These are phyloP conservation scores for Metellina segmentata DNA, from an alignment of 2,888 invertebrate genomes.

Conservation along the genomic window DNA sequence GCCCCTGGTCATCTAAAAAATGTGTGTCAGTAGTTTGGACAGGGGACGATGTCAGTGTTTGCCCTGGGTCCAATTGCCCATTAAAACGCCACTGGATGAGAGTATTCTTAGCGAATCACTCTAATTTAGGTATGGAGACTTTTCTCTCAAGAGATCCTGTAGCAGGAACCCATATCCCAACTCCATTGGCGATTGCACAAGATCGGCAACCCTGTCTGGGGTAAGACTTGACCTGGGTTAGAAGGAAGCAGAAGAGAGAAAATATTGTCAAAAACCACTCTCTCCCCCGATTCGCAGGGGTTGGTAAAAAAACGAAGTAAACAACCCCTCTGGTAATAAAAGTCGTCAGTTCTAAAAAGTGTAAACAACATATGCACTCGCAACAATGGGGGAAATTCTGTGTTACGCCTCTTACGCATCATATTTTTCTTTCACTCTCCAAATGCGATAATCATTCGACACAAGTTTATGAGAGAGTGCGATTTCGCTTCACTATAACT, in stretches of 20 bases:
- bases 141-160: conserved; percentile 42
- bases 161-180: too few species aligned
- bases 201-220: not conserved
- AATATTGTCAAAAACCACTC: conserved; percentile 69
- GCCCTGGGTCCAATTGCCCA: too few species aligned
- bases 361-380: conserved; percentile 75
- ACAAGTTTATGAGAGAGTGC: conserved; percentile 32
- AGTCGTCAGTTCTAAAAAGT: conserved; percentile 52
- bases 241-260: conserved; percentile 37
- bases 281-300: conserved; percentile 59
- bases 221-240: conserved; percentile 61
- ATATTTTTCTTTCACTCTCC: conserved; percentile 27
- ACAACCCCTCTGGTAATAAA: conserved; percentile 62
- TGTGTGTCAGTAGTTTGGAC: too few species aligned
- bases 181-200: too few species aligned
- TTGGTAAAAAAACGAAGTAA: conserved; percentile 61
- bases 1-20: too few species aligned
- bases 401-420: conserved; percentile 39
- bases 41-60: too few species aligned
- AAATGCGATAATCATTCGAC: conserved; percentile 21
- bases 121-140: not conserved
- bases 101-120: not conserved
- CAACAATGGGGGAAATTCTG: conserved; percentile 47
- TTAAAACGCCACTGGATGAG: too few species aligned
- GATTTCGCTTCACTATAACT: conserved; percentile 21